Evolutionary conservation across 2,888 invertebrate genomes (phyloP), one percentile per base, ranked within the genome.

Genomic region (Crepidodera aurea): DNA sequence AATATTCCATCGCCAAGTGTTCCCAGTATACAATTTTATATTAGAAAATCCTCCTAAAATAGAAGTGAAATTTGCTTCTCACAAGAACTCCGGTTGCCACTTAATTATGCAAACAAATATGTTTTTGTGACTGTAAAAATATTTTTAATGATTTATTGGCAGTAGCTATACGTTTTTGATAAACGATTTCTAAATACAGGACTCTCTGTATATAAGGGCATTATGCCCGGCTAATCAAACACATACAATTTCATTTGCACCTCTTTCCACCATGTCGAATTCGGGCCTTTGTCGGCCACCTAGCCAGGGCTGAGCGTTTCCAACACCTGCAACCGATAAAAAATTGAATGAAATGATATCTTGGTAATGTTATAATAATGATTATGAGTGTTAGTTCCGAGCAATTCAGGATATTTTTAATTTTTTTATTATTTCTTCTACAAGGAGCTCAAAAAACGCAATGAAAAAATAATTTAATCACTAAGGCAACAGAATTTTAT

Each of bases 351-450:
- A 70, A 70, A 70, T 71, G 71, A 72, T 71, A 72, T 71, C 65
- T 66, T 65, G 63, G 62, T 72, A 71, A 72, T 72, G 71, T 64
- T 69, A 70, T 70, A 71, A 72, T 72, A 71, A 72, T 72, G 67
- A 69, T 72, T 70, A 69, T 70, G 67, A 69, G 67, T 70, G 69
- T 60, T 64, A 56, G 61, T 61, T 61, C 50, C 61, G 25, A 56
- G 18, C 51, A 56, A 61, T 56, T 61, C 25, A 7, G 44, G 32
- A 42, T 44, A 13, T 12, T 32, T 34, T 61, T 42, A 55, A 27
- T 60, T 44, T 39, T 15, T 42, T n/a, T 19, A 13, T 18, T 42
- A 53, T 8, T 19, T 0, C 4, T 13, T 25, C 13, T 40, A 18
- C 5, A 42, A 42, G 29, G 10, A 29, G 5, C 29, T 29, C 29